Evolutionary conservation across 2,888 invertebrate species (phyloP), one percentile per base, ranked within the genome.

Genomic region (Latrodectus hesperus): DNA sequence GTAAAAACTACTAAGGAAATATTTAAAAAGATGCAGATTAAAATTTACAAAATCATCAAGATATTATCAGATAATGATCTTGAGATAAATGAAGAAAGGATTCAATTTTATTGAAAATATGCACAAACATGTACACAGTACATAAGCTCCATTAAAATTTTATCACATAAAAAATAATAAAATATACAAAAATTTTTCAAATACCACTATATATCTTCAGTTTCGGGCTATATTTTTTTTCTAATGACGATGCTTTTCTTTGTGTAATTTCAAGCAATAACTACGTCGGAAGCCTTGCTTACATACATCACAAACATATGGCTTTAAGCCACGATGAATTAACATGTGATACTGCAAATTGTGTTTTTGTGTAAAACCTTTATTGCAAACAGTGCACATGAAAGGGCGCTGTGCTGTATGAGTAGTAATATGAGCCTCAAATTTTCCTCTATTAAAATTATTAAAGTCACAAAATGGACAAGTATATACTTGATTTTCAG

Each of bases 331-430:
- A 10, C 76, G 65, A 64, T 87, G 86, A 26, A 87, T 87, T 11
- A 87, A 51, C 77, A 87, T 81, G 55, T 87, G 86, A 72, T 87
- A 87, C 16, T 87, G 86, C 55, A 87, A 55, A 76, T 87, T 87
- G 22, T 87, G 86, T 26, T 87, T 87, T 22, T 87, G 86, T 3
- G 86, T 87, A 67, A 87, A 87, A 14, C 86, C 86, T 68, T 87
- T 87, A 22, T 49, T 81, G 65, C 86, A 87, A n/a, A 82, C 26
- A 9, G 81, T 68, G 49, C 86, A 87, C 65, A 71, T 81, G 38
- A 77, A 87, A 17, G 86, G 86, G 10, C 86, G 60, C n/a, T 87
- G 81, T 10, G 77, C 86, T n/a, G 86, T 77, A 65, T 87, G 86
- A 12, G 81, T 72, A 26, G 72, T 65, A n/a, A 81, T 71, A 51